These are phyloP conservation scores for Sericinus montela DNA, from an alignment of 2,888 invertebrate species.

Conservation along the genomic window DNA sequence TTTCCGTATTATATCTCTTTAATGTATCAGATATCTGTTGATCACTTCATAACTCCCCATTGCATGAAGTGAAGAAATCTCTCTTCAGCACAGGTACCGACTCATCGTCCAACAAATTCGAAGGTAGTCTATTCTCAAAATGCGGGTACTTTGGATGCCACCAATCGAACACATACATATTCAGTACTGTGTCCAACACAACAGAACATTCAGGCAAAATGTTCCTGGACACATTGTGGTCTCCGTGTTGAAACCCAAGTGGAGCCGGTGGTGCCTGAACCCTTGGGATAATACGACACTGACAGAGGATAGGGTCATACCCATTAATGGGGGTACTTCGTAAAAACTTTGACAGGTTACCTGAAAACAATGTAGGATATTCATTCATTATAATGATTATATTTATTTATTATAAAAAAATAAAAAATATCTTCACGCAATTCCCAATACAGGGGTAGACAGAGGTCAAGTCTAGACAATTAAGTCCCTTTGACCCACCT, in stretches of 20 bases:
- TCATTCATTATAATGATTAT: too few species aligned
- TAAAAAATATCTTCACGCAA: too few species aligned
- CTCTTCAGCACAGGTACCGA: slow-evolving; percentile 45
- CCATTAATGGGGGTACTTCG: slow-evolving; percentile 79
- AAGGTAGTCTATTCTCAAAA: slow-evolving; percentile 44
- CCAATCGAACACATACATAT: slow-evolving; percentile 75
- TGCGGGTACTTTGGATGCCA: slow-evolving; percentile 80
- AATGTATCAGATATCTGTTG: slow-evolving; percentile 14
- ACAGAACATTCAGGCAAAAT: slow-evolving; percentile 51
- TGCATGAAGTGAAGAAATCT: slow-evolving; percentile 43
- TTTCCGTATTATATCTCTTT: too few species aligned
- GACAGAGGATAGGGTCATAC: slow-evolving; percentile 78
- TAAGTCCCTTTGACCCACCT: too few species aligned
- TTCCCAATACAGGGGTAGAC: too few species aligned
- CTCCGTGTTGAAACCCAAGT: slow-evolving; percentile 72
- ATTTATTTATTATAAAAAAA: too few species aligned
- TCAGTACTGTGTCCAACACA: slow-evolving; percentile 50
- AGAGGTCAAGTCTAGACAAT: too few species aligned
- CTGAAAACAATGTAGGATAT: slow-evolving; percentile 40
- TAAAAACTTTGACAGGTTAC: slow-evolving; percentile 78
- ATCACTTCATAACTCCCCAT: slow-evolving; percentile 27
- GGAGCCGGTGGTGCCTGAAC: slow-evolving; percentile 73
- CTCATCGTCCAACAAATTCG: slow-evolving; percentile 41
- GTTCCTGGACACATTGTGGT: slow-evolving; percentile 41
- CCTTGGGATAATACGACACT: slow-evolving; percentile 75